Conservation (phyloP, 2,797 vertebrate species). For the Salmo trutta region DNA sequence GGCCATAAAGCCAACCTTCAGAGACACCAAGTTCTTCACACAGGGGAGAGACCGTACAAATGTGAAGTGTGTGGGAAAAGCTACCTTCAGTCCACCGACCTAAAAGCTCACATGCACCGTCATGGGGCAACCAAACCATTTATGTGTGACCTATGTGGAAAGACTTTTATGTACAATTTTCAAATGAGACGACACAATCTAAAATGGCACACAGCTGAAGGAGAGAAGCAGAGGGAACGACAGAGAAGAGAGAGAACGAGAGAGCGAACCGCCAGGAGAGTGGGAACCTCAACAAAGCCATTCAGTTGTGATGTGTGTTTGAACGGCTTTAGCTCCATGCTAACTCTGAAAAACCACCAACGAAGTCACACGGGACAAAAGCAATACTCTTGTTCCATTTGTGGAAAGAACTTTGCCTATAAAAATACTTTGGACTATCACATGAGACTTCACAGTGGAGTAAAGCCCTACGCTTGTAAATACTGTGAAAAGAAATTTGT, state of each 20-base stretch:
- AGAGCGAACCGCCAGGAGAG: not conserved
- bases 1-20: not conserved
- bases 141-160: not conserved
- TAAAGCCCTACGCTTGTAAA: constrained; percentile 57
- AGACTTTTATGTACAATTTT: constrained; percentile 2
- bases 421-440: constrained; percentile 71
- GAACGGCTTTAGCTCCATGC: constrained; percentile 7
- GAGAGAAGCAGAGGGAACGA: not conserved
- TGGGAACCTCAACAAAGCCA: not conserved
- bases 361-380: not conserved
- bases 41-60: not conserved
- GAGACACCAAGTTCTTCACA: not conserved
- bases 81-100: not conserved
- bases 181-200: not conserved
- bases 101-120: not conserved
- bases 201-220: not conserved
- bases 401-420: constrained; percentile 62
- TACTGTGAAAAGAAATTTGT: not conserved
- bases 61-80: not conserved
- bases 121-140: constrained; percentile 2
- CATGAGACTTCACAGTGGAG: constrained; percentile 66
- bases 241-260: not conserved
- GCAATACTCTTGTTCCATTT: not conserved
- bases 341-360: not conserved
- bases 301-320: not conserved